A percentile compares a stretch with the other conserved stretches of the same genome.
Conservation (phyloP, 2,888 invertebrate species). For the Dilophus febrilis region DNA sequence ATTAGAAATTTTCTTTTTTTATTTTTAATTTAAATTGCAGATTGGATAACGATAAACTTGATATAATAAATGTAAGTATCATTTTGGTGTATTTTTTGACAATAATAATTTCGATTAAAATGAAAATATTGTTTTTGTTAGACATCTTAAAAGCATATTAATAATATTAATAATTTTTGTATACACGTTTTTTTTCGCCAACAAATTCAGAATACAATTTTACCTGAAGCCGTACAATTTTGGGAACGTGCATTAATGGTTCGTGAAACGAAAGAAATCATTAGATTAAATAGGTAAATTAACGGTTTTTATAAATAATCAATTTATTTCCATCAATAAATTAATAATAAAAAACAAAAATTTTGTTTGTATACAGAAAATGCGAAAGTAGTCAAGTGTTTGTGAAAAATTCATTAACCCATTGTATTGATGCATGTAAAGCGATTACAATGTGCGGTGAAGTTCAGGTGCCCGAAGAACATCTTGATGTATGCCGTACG, state of each 20-base stretch:
- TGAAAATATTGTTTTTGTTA: no score
- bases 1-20: no score
- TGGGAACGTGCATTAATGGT: constrained; percentile 89
- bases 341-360: no score
- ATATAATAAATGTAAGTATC: constrained; percentile 78
- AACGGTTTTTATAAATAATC: no score
- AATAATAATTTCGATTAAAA: no score
- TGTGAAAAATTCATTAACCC: constrained; percentile 64
- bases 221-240: constrained; percentile 82
- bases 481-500: constrained; percentile 84
- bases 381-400: constrained; percentile 78
- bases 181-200: constrained; percentile 13
- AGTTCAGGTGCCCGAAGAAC: constrained; percentile 79
- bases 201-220: constrained; percentile 55
- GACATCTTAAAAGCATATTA: not conserved
- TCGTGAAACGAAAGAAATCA: constrained; percentile 67
- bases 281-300: constrained; percentile 67
- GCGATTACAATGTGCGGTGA: constrained; percentile 88
- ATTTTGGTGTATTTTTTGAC: not conserved
- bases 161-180: constrained; percentile 6
- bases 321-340: no score
- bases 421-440: constrained; percentile 75
- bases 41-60: constrained; percentile 66
- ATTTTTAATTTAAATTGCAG: no score
- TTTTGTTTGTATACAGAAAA: constrained; percentile 41